phyloP scores from a whole-genome alignment of 2,888 invertebrate species.

The Aspidiotus destructor region DNA sequence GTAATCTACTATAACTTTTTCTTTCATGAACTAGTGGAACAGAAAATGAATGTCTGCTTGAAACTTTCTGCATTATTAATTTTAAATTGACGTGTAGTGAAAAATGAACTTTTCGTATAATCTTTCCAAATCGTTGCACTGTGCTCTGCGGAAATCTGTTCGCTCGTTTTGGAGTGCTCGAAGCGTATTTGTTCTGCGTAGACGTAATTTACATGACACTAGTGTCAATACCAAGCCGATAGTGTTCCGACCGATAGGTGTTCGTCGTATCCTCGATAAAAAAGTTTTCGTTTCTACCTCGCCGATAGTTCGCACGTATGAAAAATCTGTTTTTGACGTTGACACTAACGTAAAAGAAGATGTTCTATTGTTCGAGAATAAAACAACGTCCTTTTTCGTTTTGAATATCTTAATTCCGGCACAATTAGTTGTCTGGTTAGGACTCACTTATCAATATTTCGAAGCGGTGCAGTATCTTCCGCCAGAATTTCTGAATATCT shows the following conservation, averaged over 20 bases:
- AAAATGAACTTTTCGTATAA: constrained; percentile 24
- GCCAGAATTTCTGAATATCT: neutral
- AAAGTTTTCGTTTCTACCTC: neutral
- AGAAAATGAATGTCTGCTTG: too few species aligned
- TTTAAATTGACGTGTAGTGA: neutral
- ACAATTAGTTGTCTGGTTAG: constrained; percentile 11
- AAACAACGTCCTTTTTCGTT: neutral
- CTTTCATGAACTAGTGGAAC: too few species aligned
- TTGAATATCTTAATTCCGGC: constrained; percentile 8
- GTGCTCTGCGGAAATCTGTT: constrained; percentile 22
- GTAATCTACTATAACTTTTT: too few species aligned
- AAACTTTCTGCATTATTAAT: too few species aligned
- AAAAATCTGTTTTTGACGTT: constrained; percentile 26
- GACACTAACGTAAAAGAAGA: constrained; percentile 26
- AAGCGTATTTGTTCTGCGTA: constrained; percentile 13
- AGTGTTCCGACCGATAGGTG: constrained; percentile 12
- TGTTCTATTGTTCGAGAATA: constrained; percentile 18
- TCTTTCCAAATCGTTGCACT: constrained; percentile 15
- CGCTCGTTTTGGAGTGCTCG: constrained; percentile 15
- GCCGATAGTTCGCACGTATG: neutral
- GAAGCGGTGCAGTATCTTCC: neutral
- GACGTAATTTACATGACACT: neutral
- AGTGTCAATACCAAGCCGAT: neutral
- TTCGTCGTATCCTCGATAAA: constrained; percentile 10
- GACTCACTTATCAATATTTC: neutral